phyloP scores from a whole-genome alignment of 2,797 vertebrate species.

The Pempheris klunzingeri region DNA sequence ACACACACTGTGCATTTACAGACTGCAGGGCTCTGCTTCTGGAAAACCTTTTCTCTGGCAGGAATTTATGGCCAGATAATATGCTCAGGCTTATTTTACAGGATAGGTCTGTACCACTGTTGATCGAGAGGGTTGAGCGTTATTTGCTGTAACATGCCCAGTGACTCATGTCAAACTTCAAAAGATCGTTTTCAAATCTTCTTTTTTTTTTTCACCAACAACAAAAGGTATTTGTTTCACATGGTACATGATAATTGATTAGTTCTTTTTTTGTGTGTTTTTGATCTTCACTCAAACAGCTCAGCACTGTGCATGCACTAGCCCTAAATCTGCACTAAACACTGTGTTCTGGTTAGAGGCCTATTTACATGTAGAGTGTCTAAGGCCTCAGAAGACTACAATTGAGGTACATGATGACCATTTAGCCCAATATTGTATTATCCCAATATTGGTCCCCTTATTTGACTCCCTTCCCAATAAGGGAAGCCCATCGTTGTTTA shows the following conservation, averaged over 20 bases:
- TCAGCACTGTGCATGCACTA: too few relatives aligned
- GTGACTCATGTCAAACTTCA: slow-evolving; percentile 10
- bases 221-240: not conserved
- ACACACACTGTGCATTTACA: slow-evolving; percentile 3
- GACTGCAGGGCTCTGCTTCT: not conserved
- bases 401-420: too few relatives aligned
- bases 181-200: slow-evolving; percentile 6
- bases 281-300: not conserved
- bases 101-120: not conserved
- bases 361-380: too few relatives aligned
- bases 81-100: slow-evolving; percentile 13
- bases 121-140: slow-evolving; percentile 22
- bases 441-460: too few relatives aligned
- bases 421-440: too few relatives aligned
- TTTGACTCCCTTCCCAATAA: too few relatives aligned
- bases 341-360: too few relatives aligned
- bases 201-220: not conserved
- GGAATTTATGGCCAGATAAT: slow-evolving; percentile 15
- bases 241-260: not conserved
- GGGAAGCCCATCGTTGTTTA: too few relatives aligned
- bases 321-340: too few relatives aligned
- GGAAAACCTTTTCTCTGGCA: not conserved
- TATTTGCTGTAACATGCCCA: slow-evolving; percentile 29
- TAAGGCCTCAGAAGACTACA: too few relatives aligned
- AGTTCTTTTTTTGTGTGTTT: not conserved